Base-by-base conservation (phyloP, 2,113 vertebrate genomes). In the Stigmatopora nigra region DNA sequence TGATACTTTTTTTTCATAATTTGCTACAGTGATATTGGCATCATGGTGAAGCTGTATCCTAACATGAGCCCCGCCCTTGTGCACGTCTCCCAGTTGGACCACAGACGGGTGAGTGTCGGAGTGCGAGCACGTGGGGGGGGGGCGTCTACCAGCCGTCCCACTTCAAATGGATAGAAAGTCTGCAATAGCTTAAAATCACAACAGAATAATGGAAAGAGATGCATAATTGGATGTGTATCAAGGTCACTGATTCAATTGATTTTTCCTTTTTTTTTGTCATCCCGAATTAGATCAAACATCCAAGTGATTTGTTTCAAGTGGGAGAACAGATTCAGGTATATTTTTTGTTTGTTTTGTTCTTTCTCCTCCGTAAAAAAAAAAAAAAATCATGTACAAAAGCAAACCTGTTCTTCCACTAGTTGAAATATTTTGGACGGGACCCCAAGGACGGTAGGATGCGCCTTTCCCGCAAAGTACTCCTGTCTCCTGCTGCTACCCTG, bases 401-500 rank as follows among this genome's bases (percentile, higher is more conserved):
- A 15, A 13, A 41, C 19, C 5, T 5, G 67, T 76, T 83, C 69
- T 74, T 14, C 64, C n/a, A 0, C 74, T 82, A 99, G 97, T 95
- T 99, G 4, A 99, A 99, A 77, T 98, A 95, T 78, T 99, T 98
- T 61, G 97, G 97, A 56, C 93, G 95, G 2, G 96, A 99, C 78
- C 97, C 97, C 2, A 95, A 93, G 19, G 96, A 99, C 45, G 97
- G 97, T 22, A 92, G 96, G 75, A 98, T 99, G 95, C 92, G 97
- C 63, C 91, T 99, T 17, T 99, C 97, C 0, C 89, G 96, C 0
- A 99, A 99, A 89, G 92, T 99, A 4, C 93, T 99, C 3, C 94
- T 93, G 69, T 91, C 95, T 55, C 93, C 95, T 5, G 91, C 86
- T 64, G 89, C 89, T 10, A 73, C 85, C 5, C 52, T 89, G 1